Evolutionary conservation across 2,888 invertebrate genomes (phyloP), one percentile per base, ranked within the genome.

Genomic region (Venusia cambrica): DNA sequence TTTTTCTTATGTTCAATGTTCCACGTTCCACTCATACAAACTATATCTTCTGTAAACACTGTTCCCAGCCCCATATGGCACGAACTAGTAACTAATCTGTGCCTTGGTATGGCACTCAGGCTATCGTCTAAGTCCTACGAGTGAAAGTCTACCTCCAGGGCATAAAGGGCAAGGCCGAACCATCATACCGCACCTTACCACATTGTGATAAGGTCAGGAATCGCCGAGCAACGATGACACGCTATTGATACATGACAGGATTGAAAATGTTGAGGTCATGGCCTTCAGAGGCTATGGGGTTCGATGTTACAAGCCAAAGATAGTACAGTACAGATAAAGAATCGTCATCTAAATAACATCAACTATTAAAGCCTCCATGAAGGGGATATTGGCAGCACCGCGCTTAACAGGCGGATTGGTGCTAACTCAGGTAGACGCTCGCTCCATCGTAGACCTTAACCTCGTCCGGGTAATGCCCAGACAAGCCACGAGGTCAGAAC

Each of bases 101-200:
- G 18, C 10, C 12, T 8, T 8, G 18, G 13, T 15, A 21, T 14
- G 19, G 26, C 34, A 29, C 19, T 35, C 11, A 13, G 21, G 34
- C 48, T 48, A 41, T 48, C 45, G 36, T 48, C n/a, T n/a, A n/a
- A n/a, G n/a, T n/a, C 44, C 43, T 37, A 34, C 17, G 17, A 45
- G 48, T 49, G 48, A 49, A 49, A 49, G 48, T 49, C 34, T 40
- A 41, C 48, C 45, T 37, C 26, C 45, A 43, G 45, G 48, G 38
- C 45, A 43, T 25, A 28, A 21, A 28, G 48, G 43, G 48, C 48
- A 49, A 41, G 45, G 43, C 27, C 38, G 39, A 26, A 32, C 22
- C 34, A 38, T 25, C 34, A 32, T 29, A 14, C 32, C 15, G 15
- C 32, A 16, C 17, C 24, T 24, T 15, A 6, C 11, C 15, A 16